Conservation (phyloP, 1,140 invertebrate species). For the Lerema accius region DNA sequence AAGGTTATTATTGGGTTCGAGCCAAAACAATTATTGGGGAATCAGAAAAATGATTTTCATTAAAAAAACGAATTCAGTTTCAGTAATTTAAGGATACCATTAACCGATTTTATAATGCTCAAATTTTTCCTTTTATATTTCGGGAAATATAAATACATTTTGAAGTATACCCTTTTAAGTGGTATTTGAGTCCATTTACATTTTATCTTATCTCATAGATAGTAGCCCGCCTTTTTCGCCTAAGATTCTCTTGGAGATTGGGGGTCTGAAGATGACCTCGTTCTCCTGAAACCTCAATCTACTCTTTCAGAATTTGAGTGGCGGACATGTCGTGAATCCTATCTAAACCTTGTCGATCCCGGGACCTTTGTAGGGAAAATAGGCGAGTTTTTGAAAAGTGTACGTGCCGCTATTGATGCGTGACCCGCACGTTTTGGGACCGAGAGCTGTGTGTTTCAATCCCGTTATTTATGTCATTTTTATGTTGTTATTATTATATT, state of each 20-base stretch:
- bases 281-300: conserved; percentile 14
- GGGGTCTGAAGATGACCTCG: conserved; percentile 5
- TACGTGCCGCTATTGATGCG: conserved; percentile 17
- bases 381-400: conserved; percentile 28
- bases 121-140: not conserved
- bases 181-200: not conserved
- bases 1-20: too few relatives aligned
- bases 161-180: conserved; percentile 1
- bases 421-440: conserved; percentile 7
- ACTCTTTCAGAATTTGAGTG: conserved; percentile 26
- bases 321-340: conserved; percentile 27
- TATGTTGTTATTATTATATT: too few relatives aligned
- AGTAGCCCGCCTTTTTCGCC: conserved; percentile 6
- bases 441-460: not conserved
- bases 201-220: conserved; percentile 1
- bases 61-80: too few relatives aligned
- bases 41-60: too few relatives aligned
- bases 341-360: conserved; percentile 26
- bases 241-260: conserved; percentile 7
- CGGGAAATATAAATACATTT: not conserved
- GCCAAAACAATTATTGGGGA: too few relatives aligned
- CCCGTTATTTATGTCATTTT: too few relatives aligned
- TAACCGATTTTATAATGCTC: not conserved
- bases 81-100: too few relatives aligned
- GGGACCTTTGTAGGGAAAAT: conserved; percentile 27